These are phyloP conservation scores for Camelus bactrianus DNA, from an alignment of 2,113 vertebrate genomes.

Conservation along the genomic window DNA sequence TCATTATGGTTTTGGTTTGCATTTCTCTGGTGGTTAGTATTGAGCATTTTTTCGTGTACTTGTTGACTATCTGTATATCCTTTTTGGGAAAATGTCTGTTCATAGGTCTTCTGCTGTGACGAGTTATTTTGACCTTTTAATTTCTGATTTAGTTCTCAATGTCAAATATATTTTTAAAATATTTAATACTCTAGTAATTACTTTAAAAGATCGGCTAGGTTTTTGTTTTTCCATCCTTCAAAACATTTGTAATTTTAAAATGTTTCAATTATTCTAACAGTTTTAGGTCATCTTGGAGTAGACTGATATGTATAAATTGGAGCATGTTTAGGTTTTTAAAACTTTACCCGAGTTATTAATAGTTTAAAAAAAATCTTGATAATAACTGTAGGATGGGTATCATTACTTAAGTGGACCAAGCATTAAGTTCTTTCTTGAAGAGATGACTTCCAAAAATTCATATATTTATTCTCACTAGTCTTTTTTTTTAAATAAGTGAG, in stretches of 20 bases:
- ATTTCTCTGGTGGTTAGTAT: neutral
- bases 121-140: slow-evolving; percentile 33
- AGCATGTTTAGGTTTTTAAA: neutral
- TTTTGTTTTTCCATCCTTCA: neutral
- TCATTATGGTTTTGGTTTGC: neutral
- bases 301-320: neutral
- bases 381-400: neutral
- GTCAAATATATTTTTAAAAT: neutral
- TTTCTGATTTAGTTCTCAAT: slow-evolving; percentile 39
- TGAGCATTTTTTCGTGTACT: neutral
- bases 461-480: neutral
- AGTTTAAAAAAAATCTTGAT: neutral
- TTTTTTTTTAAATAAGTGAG: neutral
- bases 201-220: neutral
- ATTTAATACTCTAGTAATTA: neutral
- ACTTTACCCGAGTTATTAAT: neutral
- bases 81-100: neutral
- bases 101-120: neutral
- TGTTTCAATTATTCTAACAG: neutral
- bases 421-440: slow-evolving; percentile 13
- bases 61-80: neutral
- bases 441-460: neutral
- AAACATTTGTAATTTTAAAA: neutral
- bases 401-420: neutral
- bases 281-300: neutral